Percentiles rank a stretch among this genome's conserved stretches.
phyloP scores from a whole-genome alignment of 2,797 vertebrate genomes.

The Vireo griseus region DNA sequence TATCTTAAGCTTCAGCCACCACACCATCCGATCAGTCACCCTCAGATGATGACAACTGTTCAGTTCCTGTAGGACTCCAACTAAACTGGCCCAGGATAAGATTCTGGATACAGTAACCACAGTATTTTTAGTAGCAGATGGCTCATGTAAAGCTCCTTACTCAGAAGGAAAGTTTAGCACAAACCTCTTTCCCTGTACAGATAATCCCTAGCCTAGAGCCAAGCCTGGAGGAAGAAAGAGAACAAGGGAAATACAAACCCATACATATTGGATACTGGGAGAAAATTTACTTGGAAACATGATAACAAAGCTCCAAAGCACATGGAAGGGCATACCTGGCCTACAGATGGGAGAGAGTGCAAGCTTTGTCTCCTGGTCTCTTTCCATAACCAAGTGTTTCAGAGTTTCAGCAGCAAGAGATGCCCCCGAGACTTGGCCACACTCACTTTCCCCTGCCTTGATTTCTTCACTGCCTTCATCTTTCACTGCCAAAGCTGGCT shows the following conservation, averaged over 20 bases:
- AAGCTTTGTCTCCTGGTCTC: slow-evolving; percentile 68
- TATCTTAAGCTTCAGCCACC: slow-evolving; percentile 26
- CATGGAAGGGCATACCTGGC: slow-evolving; percentile 68
- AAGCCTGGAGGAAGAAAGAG: background rate
- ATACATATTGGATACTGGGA: background rate
- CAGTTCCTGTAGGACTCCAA: background rate
- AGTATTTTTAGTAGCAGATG: slow-evolving; percentile 42
- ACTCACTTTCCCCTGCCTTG: slow-evolving; percentile 36
- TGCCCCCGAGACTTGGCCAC: background rate
- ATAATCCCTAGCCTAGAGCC: background rate
- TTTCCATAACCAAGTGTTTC: slow-evolving; percentile 56
- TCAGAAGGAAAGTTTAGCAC: slow-evolving; percentile 1
- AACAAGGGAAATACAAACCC: background rate
- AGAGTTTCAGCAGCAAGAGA: slow-evolving; percentile 58
- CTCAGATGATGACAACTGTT: background rate
- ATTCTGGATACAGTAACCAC: slow-evolving; percentile 3
- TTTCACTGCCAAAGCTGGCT: slow-evolving; percentile 52
- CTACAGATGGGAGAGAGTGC: slow-evolving; percentile 67
- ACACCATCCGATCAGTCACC: background rate
- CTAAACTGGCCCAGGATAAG: background rate
- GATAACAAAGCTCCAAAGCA: background rate
- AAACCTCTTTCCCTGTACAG: background rate
- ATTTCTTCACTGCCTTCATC: slow-evolving; percentile 63
- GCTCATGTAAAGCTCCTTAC: background rate
- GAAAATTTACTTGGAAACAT: background rate